Evolutionary conservation across 2,113 vertebrate genomes (phyloP).

Genomic region (Morone chrysops): DNA sequence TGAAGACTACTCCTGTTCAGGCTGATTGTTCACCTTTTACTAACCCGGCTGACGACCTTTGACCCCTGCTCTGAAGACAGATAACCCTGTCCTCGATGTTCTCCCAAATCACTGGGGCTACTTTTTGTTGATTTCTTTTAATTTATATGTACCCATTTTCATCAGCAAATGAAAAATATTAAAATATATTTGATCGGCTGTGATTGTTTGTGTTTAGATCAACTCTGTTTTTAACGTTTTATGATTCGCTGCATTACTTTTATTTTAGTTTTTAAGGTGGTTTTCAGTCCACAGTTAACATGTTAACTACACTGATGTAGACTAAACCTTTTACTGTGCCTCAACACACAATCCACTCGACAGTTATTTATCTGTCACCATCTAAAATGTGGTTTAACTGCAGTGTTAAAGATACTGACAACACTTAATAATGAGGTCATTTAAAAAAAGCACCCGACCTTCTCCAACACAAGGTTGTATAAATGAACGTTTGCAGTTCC

Average conservation of each 20-base stretch:
- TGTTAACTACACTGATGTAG: neutral
- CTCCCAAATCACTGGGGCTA: neutral
- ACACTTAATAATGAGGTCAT: no score
- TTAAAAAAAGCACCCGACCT: no score
- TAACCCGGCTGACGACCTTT: slow-evolving; percentile 6
- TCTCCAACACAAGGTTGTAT: no score
- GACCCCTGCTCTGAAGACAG: neutral
- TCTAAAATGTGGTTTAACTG: no score
- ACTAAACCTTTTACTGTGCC: neutral
- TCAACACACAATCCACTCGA: neutral
- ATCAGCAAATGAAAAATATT: slow-evolving; percentile 17
- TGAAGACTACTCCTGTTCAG: neutral
- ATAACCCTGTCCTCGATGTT: neutral
- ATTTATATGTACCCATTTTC: slow-evolving; percentile 33
- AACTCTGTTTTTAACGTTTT: neutral
- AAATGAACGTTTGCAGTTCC: no score
- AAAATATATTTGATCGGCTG: slow-evolving; percentile 40
- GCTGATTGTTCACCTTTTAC: neutral
- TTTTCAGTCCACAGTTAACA: neutral
- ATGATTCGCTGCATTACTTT: neutral
- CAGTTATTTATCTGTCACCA: neutral
- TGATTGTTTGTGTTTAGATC: neutral
- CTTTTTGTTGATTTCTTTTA: slow-evolving; percentile 7
- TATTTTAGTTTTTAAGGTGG: neutral
- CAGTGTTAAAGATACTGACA: no score